Evolutionary conservation across 2,888 invertebrate species (phyloP), one percentile per base, ranked within the genome.

Genomic region (Lithophane leautieri): DNA sequence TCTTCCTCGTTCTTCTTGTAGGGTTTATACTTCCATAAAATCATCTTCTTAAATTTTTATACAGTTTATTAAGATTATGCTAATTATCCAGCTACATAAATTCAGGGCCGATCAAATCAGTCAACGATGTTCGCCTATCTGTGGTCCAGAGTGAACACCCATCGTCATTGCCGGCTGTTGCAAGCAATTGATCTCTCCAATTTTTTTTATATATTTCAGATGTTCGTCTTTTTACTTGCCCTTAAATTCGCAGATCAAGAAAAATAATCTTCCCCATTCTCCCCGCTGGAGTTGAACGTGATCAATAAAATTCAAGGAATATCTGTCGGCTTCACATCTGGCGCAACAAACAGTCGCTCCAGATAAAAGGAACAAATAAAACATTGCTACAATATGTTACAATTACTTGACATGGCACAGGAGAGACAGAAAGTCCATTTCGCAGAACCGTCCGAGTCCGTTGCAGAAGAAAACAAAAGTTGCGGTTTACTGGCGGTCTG

Each of bases 321-420:
- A 78, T 83, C 70, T 78, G 74, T 74, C 70, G 62, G 70, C 40
- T 60, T n/a, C 83, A 86, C 86, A 83, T 72, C 72, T 82, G 86
- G 74, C 73, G 8, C 28, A 68, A 74, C 86, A 67, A 66, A 70
- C 58, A 68, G 52, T 63, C 34, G 78, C 58, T 62, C 70, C 40
- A 78, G 73, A 78, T 86, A 78, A 86, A 83, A 83, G 63, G 74
- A 72, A 79, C 70, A 83, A 83, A 86, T 83, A 78, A 78, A 86
- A 86, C 86, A 83, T 86, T 61, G 79, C 84, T 83, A 68, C 74
- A 86, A 86, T 83, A 86, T 86, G 83, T 83, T 86, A 74, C 74
- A 78, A 86, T 83, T 83, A 86, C 73, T 60, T 69, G 28, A 28
- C 54, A 25, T 62, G 16, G 6, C 19, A 42, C n/a, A 65, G 19